Evolutionary conservation across 1,140 invertebrate species (phyloP).

Genomic region (Lepidurus packardi): DNA sequence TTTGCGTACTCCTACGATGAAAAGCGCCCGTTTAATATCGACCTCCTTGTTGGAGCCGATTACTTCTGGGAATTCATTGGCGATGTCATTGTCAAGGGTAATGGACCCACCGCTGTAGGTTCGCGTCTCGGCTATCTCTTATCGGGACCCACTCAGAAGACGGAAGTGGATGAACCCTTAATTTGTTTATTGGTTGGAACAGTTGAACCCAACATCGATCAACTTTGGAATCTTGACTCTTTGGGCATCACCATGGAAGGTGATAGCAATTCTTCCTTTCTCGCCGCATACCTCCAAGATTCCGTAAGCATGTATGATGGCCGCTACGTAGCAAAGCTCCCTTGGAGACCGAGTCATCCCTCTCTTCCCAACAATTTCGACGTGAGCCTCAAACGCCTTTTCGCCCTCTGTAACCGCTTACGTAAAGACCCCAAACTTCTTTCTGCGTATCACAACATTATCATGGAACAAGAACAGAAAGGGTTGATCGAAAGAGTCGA

Average conservation of each 20-base stretch:
- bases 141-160: no score
- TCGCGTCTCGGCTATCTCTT: no score
- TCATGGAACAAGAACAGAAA: conserved; percentile 18
- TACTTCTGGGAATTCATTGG: not conserved
- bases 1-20: not conserved
- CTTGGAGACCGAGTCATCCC: not conserved
- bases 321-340: not conserved
- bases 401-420: not conserved
- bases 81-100: not conserved
- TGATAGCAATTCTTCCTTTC: no score
- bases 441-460: conserved; percentile 19
- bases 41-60: not conserved
- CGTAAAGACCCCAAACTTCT: not conserved
- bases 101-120: not conserved
- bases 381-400: not conserved
- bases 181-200: no score
- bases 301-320: not conserved
- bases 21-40: not conserved
- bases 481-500: not conserved
- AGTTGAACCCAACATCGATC: no score
- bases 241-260: no score
- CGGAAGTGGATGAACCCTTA: no score
- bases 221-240: no score
- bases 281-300: no score
- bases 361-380: conserved; percentile 16